Conservation (phyloP, 2,888 invertebrate species). For the Spatulosminthurus flaviceps region DNA sequence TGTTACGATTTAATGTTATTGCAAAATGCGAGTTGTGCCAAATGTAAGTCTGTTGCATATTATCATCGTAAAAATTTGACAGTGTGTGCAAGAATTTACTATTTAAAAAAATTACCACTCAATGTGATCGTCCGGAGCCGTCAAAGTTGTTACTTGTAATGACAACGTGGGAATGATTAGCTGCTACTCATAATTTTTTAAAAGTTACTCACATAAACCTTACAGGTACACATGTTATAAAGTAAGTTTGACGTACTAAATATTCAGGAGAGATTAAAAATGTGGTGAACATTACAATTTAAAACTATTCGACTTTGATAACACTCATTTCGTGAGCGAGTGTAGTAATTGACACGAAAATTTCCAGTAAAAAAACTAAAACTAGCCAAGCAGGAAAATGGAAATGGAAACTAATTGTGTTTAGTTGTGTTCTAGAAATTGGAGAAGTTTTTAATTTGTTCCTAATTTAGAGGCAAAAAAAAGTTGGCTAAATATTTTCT, state of each 20-base stretch:
- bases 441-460: too few relatives aligned
- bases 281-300: background rate
- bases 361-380: too few relatives aligned
- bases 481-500: too few relatives aligned
- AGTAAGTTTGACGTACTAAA: background rate
- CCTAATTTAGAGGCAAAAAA: too few relatives aligned
- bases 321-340: too few relatives aligned
- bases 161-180: background rate
- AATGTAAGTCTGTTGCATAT: background rate
- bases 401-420: too few relatives aligned
- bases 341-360: too few relatives aligned
- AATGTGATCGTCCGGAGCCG: conserved; percentile 13
- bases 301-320: too few relatives aligned
- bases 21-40: conserved; percentile 4
- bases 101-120: background rate
- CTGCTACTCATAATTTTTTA: background rate
- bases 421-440: too few relatives aligned
- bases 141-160: background rate
- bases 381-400: too few relatives aligned
- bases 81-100: background rate
- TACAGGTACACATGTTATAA: too few relatives aligned
- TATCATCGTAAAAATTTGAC: conserved; percentile 3
- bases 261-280: background rate
- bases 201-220: background rate
- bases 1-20: background rate